phyloP scores from a whole-genome alignment of 2,888 invertebrate genomes.

The Embidobia sp. region DNA sequence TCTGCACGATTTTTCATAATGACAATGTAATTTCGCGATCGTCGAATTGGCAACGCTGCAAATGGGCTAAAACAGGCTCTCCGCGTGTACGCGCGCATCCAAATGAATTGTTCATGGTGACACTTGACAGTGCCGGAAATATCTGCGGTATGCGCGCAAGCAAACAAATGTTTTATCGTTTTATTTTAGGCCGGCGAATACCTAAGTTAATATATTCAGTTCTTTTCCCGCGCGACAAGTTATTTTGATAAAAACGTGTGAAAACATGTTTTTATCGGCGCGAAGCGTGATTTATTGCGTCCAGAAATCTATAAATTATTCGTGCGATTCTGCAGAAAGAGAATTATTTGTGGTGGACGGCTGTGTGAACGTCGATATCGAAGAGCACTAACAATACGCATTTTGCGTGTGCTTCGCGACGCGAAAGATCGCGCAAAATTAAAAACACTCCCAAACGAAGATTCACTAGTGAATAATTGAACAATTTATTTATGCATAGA shows the following conservation, averaged over 20 bases:
- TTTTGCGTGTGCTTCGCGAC: constrained; percentile 12
- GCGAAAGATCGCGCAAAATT: constrained; percentile 16
- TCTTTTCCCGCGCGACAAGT: constrained; percentile 50
- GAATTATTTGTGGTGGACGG: constrained; percentile 56
- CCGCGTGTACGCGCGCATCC: constrained; percentile 30
- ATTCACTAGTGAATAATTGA: constrained; percentile 38
- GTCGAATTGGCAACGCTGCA: constrained; percentile 47
- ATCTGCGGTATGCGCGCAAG: constrained; percentile 51
- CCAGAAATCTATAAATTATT: constrained; percentile 64
- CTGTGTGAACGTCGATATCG: constrained; percentile 49
- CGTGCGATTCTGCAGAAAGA: constrained; percentile 40
- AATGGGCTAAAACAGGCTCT: constrained; percentile 44
- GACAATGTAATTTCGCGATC: constrained; percentile 1
- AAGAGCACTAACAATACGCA: constrained; percentile 27
- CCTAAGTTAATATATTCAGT: constrained; percentile 38
- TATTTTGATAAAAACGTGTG: constrained; percentile 60
- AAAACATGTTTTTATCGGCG: constrained; percentile 61
- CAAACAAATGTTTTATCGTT: constrained; percentile 55
- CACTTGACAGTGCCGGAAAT: constrained; percentile 63
- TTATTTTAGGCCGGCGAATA: constrained; percentile 30
- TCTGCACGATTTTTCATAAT: constrained; percentile 4
- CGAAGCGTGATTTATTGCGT: constrained; percentile 64
- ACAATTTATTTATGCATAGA: constrained; percentile 36
- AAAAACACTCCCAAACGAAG: constrained; percentile 9
- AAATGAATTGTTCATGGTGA: constrained; percentile 65